phyloP scores from a whole-genome alignment of 2,888 invertebrate genomes.

The Rhyacophila evoluta region DNA sequence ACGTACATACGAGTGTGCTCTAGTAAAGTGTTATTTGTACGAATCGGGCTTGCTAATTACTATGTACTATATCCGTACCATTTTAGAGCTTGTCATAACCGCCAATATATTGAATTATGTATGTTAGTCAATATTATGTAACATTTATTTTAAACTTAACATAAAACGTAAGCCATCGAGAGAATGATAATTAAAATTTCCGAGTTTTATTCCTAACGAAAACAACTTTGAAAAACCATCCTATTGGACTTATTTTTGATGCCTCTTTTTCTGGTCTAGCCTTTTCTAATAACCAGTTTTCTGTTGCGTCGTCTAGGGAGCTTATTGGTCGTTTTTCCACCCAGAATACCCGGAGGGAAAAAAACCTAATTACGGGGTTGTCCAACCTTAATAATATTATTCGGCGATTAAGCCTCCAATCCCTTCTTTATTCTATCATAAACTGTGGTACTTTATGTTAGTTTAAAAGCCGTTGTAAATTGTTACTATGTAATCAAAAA shows the following conservation, averaged over 20 bases:
- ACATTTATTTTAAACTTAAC: too few relatives aligned
- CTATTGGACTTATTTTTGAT: neutral
- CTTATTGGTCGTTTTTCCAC: slow-evolving; percentile 40
- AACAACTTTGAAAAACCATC: neutral
- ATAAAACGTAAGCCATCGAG: too few relatives aligned
- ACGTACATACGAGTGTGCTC: too few relatives aligned
- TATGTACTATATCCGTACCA: too few relatives aligned
- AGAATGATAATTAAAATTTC: too few relatives aligned
- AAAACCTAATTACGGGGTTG: slow-evolving; percentile 46
- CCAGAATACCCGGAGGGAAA: slow-evolving; percentile 36
- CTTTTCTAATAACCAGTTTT: slow-evolving; percentile 43
- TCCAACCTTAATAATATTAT: slow-evolving; percentile 33
- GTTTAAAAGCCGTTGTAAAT: slow-evolving; percentile 16
- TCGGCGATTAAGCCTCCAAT: slow-evolving; percentile 25
- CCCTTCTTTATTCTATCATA: neutral
- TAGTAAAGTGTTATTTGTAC: too few relatives aligned
- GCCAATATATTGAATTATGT: too few relatives aligned
- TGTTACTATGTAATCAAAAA: neutral
- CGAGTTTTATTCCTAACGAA: neutral
- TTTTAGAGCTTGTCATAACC: too few relatives aligned
- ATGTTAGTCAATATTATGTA: too few relatives aligned
- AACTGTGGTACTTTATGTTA: slow-evolving; percentile 14
- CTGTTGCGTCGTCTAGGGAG: slow-evolving; percentile 32
- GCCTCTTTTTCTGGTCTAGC: neutral
- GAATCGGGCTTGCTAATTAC: too few relatives aligned